Conservation (phyloP, 2,797 vertebrate species). For the Valencia hispanica region DNA sequence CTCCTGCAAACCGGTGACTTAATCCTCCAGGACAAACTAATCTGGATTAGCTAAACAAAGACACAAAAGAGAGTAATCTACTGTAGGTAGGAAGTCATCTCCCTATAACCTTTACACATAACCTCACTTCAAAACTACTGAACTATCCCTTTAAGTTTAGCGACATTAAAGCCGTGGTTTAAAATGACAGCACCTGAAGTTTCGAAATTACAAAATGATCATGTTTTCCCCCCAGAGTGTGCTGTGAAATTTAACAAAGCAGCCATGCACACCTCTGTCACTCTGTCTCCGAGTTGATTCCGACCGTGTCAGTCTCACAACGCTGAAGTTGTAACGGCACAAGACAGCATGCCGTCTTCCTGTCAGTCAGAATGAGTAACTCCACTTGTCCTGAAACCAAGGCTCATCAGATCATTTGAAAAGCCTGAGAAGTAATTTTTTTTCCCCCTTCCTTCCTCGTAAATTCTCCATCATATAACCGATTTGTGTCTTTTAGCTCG, state of each 20-base stretch:
- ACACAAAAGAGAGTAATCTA: neutral
- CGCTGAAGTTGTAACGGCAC: constrained; percentile 42
- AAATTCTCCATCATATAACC: neutral
- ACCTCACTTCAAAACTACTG: neutral
- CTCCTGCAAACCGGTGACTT: neutral
- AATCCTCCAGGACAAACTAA: neutral
- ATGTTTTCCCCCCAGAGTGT: constrained; percentile 22
- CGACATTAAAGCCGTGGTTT: neutral
- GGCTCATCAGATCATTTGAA: constrained; percentile 27
- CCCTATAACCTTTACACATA: neutral
- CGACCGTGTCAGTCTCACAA: constrained; percentile 33
- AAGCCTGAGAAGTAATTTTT: neutral
- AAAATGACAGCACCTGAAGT: constrained; percentile 17
- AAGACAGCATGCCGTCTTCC: constrained; percentile 48
- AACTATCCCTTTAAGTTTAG: neutral
- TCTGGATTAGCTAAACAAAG: neutral
- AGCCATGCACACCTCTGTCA: constrained; percentile 1
- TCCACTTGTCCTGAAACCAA: constrained; percentile 33
- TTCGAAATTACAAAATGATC: constrained; percentile 6
- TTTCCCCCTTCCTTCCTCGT: no score
- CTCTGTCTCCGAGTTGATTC: constrained; percentile 19
- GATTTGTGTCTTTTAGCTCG: neutral
- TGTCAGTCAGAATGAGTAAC: constrained; percentile 36
- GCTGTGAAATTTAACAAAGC: constrained; percentile 31
- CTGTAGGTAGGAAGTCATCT: neutral